phyloP scores from a whole-genome alignment of 2,113 vertebrate genomes.

The Agapornis roseicollis region DNA sequence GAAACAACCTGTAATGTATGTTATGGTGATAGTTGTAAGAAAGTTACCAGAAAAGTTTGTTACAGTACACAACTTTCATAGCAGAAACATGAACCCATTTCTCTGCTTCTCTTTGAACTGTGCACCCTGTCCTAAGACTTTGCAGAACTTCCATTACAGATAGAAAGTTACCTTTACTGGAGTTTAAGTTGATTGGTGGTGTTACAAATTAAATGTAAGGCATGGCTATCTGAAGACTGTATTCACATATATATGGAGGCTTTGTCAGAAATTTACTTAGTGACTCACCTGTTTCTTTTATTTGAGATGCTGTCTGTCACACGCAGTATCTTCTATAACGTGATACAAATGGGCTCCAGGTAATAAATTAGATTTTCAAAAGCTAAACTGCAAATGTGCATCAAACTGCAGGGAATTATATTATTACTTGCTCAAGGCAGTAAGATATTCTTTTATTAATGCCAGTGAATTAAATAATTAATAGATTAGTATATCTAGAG shows the following conservation, averaged over 20 bases:
- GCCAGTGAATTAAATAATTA: not conserved
- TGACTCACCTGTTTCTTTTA: not conserved
- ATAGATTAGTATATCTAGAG: not conserved
- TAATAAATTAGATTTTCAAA: not conserved
- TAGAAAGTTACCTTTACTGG: not conserved
- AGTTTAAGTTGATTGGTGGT: not conserved
- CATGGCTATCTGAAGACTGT: not conserved
- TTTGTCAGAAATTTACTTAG: not conserved
- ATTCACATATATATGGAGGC: not conserved
- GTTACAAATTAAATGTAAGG: not conserved
- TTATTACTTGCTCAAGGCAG: not conserved
- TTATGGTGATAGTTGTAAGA: not conserved
- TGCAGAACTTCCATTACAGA: not conserved
- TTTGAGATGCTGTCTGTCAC: not conserved
- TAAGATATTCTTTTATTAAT: not conserved
- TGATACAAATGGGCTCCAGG: not conserved
- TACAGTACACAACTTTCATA: not conserved
- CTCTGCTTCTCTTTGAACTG: not conserved
- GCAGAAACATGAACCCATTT: not conserved
- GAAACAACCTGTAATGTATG: not conserved
- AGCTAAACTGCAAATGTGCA: not conserved
- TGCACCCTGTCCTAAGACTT: not conserved
- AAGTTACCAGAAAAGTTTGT: not conserved
- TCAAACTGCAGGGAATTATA: not conserved
- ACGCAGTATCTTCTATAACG: not conserved